phyloP scores from a whole-genome alignment of 2,113 vertebrate species.

The Chaetura pelagica region DNA sequence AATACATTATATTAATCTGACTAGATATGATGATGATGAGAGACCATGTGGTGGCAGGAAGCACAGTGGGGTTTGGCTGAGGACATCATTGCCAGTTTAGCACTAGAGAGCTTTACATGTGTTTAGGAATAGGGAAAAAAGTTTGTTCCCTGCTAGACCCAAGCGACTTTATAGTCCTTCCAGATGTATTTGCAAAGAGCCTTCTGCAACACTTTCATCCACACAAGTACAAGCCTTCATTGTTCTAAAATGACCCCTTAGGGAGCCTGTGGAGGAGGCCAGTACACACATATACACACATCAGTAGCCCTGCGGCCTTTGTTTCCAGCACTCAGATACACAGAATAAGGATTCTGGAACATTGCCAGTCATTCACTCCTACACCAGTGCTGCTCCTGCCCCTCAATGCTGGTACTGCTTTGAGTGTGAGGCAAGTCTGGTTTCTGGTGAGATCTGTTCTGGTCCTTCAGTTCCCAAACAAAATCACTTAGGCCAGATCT shows the following conservation, averaged over 20 bases:
- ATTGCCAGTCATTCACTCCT: background rate
- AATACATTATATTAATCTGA: background rate
- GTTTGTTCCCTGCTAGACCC: background rate
- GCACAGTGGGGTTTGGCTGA: background rate
- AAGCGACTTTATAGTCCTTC: background rate
- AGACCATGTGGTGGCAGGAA: background rate
- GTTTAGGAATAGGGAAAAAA: background rate
- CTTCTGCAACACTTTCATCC: background rate
- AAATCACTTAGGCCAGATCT: background rate
- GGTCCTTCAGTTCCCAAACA: background rate
- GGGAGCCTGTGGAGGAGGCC: background rate
- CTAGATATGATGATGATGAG: background rate
- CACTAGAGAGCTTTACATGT: background rate
- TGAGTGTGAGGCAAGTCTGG: background rate
- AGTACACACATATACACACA: background rate
- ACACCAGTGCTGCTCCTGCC: background rate
- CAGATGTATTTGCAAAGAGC: background rate
- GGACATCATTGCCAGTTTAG: background rate
- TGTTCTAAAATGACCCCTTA: background rate
- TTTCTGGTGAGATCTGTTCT: background rate
- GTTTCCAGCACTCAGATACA: background rate
- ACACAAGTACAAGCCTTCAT: background rate
- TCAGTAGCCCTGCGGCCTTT: background rate
- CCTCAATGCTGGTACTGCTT: background rate
- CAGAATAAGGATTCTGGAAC: background rate